A percentile compares a stretch with the other conserved stretches of the same genome.
Conservation (phyloP, 2,888 invertebrate species). For the Callimorpha dominula region DNA sequence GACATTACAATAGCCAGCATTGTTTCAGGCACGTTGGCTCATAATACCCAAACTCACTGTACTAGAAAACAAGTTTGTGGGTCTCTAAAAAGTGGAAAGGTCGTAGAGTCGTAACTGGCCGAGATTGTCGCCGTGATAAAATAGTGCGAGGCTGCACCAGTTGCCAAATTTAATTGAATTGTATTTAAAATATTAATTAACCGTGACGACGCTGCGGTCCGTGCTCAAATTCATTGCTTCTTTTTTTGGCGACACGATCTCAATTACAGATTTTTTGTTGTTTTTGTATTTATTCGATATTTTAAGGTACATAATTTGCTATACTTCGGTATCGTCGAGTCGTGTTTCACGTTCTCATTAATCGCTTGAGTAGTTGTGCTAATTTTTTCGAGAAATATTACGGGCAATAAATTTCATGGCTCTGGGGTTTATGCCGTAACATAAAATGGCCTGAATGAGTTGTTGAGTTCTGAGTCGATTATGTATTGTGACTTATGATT, state of each 20-base stretch:
- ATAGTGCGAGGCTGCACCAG: conserved; percentile 59
- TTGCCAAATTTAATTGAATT: conserved; percentile 78
- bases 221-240: conserved; percentile 70
- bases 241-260: conserved; percentile 76
- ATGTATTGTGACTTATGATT: conserved; percentile 67
- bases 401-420: conserved; percentile 77
- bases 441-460: conserved; percentile 69
- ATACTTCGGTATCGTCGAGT: conserved; percentile 73
- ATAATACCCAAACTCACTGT: conserved; percentile 69
- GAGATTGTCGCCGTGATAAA: conserved; percentile 50
- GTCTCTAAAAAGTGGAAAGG: conserved; percentile 63
- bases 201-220: conserved; percentile 68
- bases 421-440: conserved; percentile 73
- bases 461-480: conserved; percentile 65
- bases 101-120: conserved; percentile 49
- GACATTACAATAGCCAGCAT: conserved; percentile 74
- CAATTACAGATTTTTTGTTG: conserved; percentile 75
- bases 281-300: conserved; percentile 72
- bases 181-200: conserved; percentile 81
- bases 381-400: conserved; percentile 81
- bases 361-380: conserved; percentile 82
- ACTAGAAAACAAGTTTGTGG: conserved; percentile 70
- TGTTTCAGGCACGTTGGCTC: conserved; percentile 76
- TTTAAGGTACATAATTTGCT: conserved; percentile 79
- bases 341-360: conserved; percentile 84